Evolutionary conservation across 1,140 invertebrate genomes (phyloP).

Genomic region (Drosophila pruinosa): DNA sequence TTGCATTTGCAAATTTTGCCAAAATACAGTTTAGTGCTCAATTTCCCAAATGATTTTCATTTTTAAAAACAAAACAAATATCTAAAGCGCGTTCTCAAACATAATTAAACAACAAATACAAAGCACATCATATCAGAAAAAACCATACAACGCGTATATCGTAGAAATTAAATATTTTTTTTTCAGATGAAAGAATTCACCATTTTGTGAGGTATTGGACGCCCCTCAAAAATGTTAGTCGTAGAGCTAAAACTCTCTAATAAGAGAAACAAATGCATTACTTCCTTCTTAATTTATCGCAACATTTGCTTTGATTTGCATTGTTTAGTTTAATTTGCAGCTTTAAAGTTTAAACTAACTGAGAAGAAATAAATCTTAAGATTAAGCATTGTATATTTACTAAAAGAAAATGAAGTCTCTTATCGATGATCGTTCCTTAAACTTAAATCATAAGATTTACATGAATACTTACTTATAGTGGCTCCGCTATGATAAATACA

Average conservation of each 20-base stretch:
- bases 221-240: slow-evolving; percentile 1
- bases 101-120: slow-evolving; percentile 39
- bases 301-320: slow-evolving; percentile 4
- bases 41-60: slow-evolving; percentile 31
- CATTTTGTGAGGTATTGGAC: not conserved
- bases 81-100: slow-evolving; percentile 25
- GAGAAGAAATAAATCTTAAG: slow-evolving; percentile 20
- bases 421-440: slow-evolving; percentile 81
- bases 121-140: slow-evolving; percentile 54
- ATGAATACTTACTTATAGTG: slow-evolving; percentile 58
- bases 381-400: slow-evolving; percentile 71
- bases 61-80: not conserved
- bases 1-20: slow-evolving; percentile 75
- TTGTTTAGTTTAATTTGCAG: not conserved
- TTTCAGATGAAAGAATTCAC: slow-evolving; percentile 3
- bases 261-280: not conserved
- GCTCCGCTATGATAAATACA: slow-evolving; percentile 38
- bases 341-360: slow-evolving; percentile 14
- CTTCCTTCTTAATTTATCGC: not conserved
- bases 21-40: slow-evolving; percentile 71
- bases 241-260: not conserved
- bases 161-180: slow-evolving; percentile 19
- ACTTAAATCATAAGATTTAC: slow-evolving; percentile 59
- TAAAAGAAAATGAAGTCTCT: slow-evolving; percentile 76
- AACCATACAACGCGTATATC: slow-evolving; percentile 24